These are phyloP conservation scores for Papilio polyxenes DNA, from an alignment of 1,140 invertebrate species.

Conservation along the genomic window DNA sequence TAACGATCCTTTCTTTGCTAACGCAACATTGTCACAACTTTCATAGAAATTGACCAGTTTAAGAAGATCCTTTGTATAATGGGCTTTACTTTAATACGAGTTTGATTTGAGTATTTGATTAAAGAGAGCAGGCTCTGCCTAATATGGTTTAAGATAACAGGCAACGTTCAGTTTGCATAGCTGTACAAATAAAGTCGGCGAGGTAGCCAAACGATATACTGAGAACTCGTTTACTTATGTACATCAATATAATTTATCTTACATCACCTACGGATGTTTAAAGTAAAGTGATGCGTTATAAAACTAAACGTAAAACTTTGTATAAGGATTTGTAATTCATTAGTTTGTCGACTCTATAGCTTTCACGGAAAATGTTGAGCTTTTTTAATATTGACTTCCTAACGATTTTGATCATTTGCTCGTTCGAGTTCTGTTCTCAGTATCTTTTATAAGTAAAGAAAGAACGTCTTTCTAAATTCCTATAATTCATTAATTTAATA, in stretches of 20 bases:
- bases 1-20: conserved; percentile 53
- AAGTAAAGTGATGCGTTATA: conserved; percentile 8
- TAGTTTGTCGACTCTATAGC: neutral
- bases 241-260: conserved; percentile 59
- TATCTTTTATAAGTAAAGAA: neutral
- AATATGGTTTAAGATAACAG: conserved; percentile 59
- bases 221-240: conserved; percentile 66
- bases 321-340: conserved; percentile 8
- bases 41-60: conserved; percentile 59
- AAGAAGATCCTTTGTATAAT: conserved; percentile 46
- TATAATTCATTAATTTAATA: neutral
- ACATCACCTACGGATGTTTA: conserved; percentile 45
- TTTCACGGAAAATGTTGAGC: neutral
- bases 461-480: too few relatives aligned
- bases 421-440: neutral
- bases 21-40: conserved; percentile 64
- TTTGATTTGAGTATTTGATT: conserved; percentile 38
- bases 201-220: conserved; percentile 71
- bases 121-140: conserved; percentile 41
- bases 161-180: conserved; percentile 69
- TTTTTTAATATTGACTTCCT: neutral
- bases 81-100: conserved; percentile 38
- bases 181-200: conserved; percentile 73
- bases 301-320: neutral
- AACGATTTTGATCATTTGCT: neutral